A percentile compares a stretch with the other conserved stretches of the same genome.
Evolutionary conservation across 2,888 invertebrate species (phyloP).

Genomic region (Epinotia bilunana): DNA sequence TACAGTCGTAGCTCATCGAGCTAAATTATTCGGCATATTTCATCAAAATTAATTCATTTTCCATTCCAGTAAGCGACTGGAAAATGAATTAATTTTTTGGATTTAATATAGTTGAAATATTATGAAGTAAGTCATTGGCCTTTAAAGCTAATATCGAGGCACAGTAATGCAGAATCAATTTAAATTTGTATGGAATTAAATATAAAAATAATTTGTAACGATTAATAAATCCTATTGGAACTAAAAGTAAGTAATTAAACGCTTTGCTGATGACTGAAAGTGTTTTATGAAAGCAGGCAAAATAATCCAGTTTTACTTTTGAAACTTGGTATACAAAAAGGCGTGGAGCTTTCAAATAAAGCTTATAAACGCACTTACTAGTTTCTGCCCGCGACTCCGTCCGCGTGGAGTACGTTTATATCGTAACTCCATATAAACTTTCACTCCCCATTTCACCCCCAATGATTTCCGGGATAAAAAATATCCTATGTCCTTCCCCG

Average conservation of each 20-base stretch:
- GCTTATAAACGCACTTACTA: too few relatives aligned
- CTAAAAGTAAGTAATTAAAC: neutral
- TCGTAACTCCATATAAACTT: too few relatives aligned
- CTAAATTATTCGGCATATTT: slow-evolving; percentile 29
- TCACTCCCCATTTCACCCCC: too few relatives aligned
- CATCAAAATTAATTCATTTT: slow-evolving; percentile 32
- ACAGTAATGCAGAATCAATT: slow-evolving; percentile 12
- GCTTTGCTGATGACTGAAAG: neutral
- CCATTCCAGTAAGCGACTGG: too few relatives aligned
- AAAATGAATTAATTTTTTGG: slow-evolving; percentile 36
- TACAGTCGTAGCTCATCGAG: neutral
- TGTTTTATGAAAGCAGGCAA: too few relatives aligned
- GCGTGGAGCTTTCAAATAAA: too few relatives aligned
- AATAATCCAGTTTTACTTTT: too few relatives aligned
- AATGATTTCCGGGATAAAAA: too few relatives aligned
- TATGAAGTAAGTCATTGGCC: slow-evolving; percentile 30
- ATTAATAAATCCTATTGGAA: neutral
- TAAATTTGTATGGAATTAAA: slow-evolving; percentile 8
- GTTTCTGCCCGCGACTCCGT: too few relatives aligned
- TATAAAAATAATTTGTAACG: neutral
- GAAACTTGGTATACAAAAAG: too few relatives aligned
- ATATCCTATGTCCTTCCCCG: too few relatives aligned
- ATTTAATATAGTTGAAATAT: slow-evolving; percentile 32
- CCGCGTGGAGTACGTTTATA: too few relatives aligned
- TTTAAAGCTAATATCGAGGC: slow-evolving; percentile 16